Conservation (phyloP, 1,140 invertebrate genomes). For the Ylistrum balloti region DNA sequence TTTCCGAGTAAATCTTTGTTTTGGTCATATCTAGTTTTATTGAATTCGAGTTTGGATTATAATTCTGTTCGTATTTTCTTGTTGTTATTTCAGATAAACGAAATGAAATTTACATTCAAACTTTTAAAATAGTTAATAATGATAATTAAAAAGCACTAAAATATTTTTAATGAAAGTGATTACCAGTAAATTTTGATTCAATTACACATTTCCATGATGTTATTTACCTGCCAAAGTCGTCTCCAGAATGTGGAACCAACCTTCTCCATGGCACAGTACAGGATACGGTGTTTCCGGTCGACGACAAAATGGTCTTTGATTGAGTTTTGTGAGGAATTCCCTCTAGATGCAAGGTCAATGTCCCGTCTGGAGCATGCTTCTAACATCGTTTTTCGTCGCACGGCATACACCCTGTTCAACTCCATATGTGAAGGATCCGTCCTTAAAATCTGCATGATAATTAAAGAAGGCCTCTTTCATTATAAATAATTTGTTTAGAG, state of each 20-base stretch:
- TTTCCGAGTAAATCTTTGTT: too few relatives aligned
- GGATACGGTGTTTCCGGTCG: constrained; percentile 51
- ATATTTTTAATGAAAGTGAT: too few relatives aligned
- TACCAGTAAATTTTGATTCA: too few relatives aligned
- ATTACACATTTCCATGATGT: too few relatives aligned
- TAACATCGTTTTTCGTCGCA: background rate
- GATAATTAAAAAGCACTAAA: too few relatives aligned
- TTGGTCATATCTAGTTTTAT: too few relatives aligned
- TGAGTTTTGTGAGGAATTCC: background rate
- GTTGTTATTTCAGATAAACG: too few relatives aligned
- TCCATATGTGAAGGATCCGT: background rate
- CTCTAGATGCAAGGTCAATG: background rate
- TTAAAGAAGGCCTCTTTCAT: background rate
- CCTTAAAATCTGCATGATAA: background rate
- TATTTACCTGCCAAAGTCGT: constrained; percentile 56
- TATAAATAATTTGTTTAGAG: background rate
- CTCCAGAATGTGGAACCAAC: constrained; percentile 59
- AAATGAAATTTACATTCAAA: too few relatives aligned
- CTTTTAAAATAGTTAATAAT: too few relatives aligned
- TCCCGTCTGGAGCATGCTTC: background rate
- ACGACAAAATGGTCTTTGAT: constrained; percentile 53
- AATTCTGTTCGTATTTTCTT: too few relatives aligned
- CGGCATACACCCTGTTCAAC: background rate
- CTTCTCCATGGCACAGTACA: constrained; percentile 62
- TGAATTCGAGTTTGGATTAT: too few relatives aligned